Base-by-base conservation (phyloP, 2,113 vertebrate genomes). In the Bubo bubo region DNA sequence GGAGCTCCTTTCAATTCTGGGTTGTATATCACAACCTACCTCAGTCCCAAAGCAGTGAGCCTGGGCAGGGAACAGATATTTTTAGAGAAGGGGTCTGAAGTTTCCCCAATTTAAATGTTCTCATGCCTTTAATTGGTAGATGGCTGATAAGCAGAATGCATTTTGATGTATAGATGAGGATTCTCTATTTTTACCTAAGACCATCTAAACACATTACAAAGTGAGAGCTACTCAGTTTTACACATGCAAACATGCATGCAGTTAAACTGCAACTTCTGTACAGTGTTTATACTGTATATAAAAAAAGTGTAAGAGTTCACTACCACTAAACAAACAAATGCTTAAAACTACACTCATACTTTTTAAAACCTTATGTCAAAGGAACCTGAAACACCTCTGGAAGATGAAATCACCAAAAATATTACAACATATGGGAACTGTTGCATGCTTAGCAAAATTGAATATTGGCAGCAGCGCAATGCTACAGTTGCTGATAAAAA, bases 161-260 rank as follows among this genome's bases (percentile, higher is more conserved):
- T 73, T 53, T 58, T 77, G 23, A 45, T 22, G 17, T 28, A 58
- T 2, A 73, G 39, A 45, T 27, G 12, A 77, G 20, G 34, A 72
- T 43, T 34, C 10, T 75, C 34, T 58, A 6, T 39, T 80, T 70
- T 64, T 64, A 30, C 28, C 23, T 47, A 83, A 83, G 34, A 62
- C 16, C 53, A 96, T 28, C 35, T 59, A 81, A 81, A 74, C 22
- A 32, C 12, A 28, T 45, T 27, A 67, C 41, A 15, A 89, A 71
- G n/a, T 22, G 37, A 74, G 13, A 66, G 60, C 28, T 67, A 41
- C 43, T 81, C 73, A 32, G n/a, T 49, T 90, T 82, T 50, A 59
- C 13, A 43, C 0, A 0, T 24, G 14, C 37, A 66, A 84, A 79
- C 37, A 59, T 4, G 12, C 22, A 22, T 3, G 17, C 23, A 59